Conservation (phyloP, 2,888 invertebrate genomes). For the Drosophila glabriapex region DNA sequence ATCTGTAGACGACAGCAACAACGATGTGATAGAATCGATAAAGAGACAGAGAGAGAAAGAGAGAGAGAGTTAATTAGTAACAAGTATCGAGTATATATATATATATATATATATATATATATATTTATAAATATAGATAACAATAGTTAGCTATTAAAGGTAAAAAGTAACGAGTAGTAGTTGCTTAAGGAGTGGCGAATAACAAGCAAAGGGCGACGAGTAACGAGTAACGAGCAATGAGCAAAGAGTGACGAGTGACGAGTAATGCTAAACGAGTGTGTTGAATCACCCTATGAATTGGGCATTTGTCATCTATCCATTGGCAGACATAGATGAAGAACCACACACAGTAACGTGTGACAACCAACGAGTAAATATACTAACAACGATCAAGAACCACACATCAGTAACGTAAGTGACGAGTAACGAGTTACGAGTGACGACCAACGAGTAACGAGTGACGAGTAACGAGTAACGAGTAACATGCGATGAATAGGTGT, state of each 20-base stretch:
- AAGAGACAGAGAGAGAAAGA: not conserved
- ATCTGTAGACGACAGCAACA: conserved; percentile 68
- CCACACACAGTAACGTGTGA: not conserved
- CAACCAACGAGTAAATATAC: not conserved
- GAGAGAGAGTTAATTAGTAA: conserved; percentile 1
- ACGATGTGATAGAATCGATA: not conserved
- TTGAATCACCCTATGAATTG: not conserved
- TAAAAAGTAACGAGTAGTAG: not conserved
- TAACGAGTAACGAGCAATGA: not conserved
- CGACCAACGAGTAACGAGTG: not conserved
- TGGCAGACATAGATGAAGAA: not conserved
- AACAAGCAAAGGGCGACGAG: not conserved
- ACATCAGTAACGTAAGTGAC: not conserved
- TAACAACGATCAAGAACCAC: not conserved
- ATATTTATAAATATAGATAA: not conserved
- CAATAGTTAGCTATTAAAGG: not conserved
- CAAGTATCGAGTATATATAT: not conserved
- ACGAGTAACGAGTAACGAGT: not conserved
- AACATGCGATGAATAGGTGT: not conserved
- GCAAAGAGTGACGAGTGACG: not conserved
- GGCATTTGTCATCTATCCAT: not conserved
- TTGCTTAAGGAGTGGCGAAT: not conserved
- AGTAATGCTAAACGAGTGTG: not conserved
- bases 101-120: no score
- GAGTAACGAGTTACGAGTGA: not conserved